These are phyloP conservation scores for Myathropa florea DNA, from an alignment of 2,888 invertebrate genomes.

Conservation along the genomic window DNA sequence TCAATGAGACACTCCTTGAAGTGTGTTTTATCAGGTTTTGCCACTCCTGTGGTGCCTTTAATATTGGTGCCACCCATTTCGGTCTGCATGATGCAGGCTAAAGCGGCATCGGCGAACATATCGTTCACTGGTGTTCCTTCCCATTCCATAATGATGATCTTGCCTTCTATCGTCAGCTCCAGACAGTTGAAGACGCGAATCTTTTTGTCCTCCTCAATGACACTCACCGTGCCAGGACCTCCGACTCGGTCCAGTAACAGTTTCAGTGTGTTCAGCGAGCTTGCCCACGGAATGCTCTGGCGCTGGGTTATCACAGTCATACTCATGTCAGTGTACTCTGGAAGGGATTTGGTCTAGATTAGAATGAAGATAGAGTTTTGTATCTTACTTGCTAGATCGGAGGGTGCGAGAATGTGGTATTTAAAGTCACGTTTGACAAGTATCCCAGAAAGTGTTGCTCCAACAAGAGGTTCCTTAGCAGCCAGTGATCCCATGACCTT, in stretches of 20 bases:
- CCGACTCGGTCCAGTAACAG: conserved; percentile 90
- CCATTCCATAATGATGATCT: conserved; percentile 96
- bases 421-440: conserved; percentile 98
- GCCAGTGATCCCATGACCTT: conserved; percentile 98
- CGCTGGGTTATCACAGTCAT: conserved; percentile 96
- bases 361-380: not conserved
- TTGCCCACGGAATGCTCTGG: conserved; percentile 92
- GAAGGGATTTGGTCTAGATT: not conserved
- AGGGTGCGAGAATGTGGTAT: conserved; percentile 95
- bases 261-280: conserved; percentile 84
- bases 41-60: conserved; percentile 84
- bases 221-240: conserved; percentile 85
- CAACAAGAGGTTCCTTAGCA: conserved; percentile 89
- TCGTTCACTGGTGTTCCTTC: conserved; percentile 96
- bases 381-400: conserved; percentile 88
- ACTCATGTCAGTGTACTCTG: conserved; percentile 95
- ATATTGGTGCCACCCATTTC: conserved; percentile 85
- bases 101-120: conserved; percentile 98
- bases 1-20: conserved; percentile 87
- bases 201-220: conserved; percentile 86
- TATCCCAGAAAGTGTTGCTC: conserved; percentile 92
- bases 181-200: conserved; percentile 91
- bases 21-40: conserved; percentile 93
- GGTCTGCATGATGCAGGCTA: conserved; percentile 93
- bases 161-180: conserved; percentile 90